Conservation (phyloP, 2,888 invertebrate species). For the Flexamia atlantica region DNA sequence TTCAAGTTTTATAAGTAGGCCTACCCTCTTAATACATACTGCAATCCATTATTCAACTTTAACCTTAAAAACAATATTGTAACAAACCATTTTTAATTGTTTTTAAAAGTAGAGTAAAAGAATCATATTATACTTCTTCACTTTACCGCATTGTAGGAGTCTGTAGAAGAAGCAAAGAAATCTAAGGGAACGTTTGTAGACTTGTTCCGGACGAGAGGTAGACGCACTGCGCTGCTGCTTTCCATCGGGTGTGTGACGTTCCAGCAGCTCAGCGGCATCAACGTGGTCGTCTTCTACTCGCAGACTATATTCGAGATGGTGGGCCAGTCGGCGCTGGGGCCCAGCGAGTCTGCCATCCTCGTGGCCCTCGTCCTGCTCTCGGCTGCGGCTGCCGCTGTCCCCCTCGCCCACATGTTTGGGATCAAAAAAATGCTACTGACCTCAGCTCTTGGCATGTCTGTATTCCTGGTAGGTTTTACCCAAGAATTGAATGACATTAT, state of each 20-base stretch:
- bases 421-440: slow-evolving; percentile 74
- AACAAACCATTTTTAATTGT: too few relatives aligned
- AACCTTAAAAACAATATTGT: too few relatives aligned
- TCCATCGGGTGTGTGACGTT: slow-evolving; percentile 80
- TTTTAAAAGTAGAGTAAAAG: too few relatives aligned
- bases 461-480: slow-evolving; percentile 68
- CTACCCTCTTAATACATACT: too few relatives aligned
- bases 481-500: too few relatives aligned
- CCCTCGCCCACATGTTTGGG: slow-evolving; percentile 74
- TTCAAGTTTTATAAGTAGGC: too few relatives aligned
- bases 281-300: slow-evolving; percentile 87
- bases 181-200: slow-evolving; percentile 64
- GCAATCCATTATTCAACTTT: too few relatives aligned
- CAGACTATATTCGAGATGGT: slow-evolving; percentile 84
- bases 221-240: slow-evolving; percentile 77
- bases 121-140: too few relatives aligned
- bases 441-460: slow-evolving; percentile 72
- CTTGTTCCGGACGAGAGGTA: slow-evolving; percentile 74
- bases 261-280: slow-evolving; percentile 91
- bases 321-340: slow-evolving; percentile 79
- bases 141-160: slow-evolving; percentile 56
- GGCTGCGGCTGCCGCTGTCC: slow-evolving; percentile 75
- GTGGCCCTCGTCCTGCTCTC: slow-evolving; percentile 85
- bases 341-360: slow-evolving; percentile 84
- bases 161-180: slow-evolving; percentile 63